Conservation (phyloP, 2,113 vertebrate species). For the Mystacornis crossleyi region DNA sequence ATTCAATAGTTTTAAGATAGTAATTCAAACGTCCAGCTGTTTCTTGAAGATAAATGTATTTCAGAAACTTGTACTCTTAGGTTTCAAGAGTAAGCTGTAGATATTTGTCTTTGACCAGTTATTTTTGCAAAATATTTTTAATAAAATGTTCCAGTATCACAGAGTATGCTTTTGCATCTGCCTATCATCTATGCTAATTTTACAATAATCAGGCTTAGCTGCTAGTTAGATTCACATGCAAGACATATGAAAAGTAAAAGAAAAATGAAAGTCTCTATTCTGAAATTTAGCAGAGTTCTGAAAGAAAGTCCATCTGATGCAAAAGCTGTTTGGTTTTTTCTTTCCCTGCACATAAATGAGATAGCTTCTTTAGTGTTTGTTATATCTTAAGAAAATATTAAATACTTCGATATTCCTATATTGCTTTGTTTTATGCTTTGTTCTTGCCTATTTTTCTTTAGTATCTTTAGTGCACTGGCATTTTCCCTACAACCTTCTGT, state of each 20-base stretch:
- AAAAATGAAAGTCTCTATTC: background rate
- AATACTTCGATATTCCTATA: background rate
- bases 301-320: background rate
- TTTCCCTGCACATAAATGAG: background rate
- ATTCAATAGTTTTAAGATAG: background rate
- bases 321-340: background rate
- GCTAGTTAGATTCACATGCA: background rate
- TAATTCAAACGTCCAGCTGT: background rate
- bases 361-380: background rate
- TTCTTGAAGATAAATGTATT: background rate
- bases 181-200: background rate
- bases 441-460: background rate
- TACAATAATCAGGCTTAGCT: background rate
- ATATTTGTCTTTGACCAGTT: background rate
- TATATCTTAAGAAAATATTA: background rate
- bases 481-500: constrained; percentile 16
- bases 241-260: background rate
- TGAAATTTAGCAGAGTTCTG: background rate
- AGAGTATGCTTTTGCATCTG: background rate
- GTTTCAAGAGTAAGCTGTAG: background rate
- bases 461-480: background rate
- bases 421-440: background rate
- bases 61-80: background rate
- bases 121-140: background rate
- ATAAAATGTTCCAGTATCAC: background rate